Conservation (phyloP, 1,140 invertebrate genomes). For the Macrobrachium nipponense region DNA sequence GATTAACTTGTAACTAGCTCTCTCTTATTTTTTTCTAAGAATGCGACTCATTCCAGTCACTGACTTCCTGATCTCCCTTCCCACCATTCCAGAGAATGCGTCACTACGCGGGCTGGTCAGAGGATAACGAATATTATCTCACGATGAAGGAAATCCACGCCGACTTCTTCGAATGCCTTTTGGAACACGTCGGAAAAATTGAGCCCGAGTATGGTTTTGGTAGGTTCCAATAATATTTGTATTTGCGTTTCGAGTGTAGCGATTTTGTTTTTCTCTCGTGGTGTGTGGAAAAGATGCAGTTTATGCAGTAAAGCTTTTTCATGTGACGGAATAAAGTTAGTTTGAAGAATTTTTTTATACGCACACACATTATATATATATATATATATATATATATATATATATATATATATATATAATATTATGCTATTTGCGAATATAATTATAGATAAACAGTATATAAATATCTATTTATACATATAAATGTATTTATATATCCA, state of each 20-base stretch:
- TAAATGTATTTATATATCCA: neutral
- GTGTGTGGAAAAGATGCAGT: too few relatives aligned
- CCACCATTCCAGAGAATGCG: slow-evolving; percentile 56
- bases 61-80: neutral
- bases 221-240: slow-evolving; percentile 25
- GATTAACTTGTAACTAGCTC: neutral
- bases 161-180: slow-evolving; percentile 63
- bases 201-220: slow-evolving; percentile 64
- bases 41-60: too few relatives aligned
- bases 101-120: slow-evolving; percentile 63
- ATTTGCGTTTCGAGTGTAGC: too few relatives aligned
- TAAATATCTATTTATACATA: neutral
- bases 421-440: too few relatives aligned
- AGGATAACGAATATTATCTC: slow-evolving; percentile 64
- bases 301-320: too few relatives aligned
- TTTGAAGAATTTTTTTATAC: too few relatives aligned
- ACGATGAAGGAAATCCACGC: slow-evolving; percentile 64
- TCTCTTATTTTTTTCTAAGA: neutral
- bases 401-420: neutral
- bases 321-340: too few relatives aligned
- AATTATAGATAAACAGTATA: neutral
- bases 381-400: neutral
- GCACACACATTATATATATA: neutral
- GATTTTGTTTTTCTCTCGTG: too few relatives aligned
- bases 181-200: slow-evolving; percentile 62